Evolutionary conservation across 2,888 invertebrate species (phyloP).

Genomic region (Stegana nigrithorax): DNA sequence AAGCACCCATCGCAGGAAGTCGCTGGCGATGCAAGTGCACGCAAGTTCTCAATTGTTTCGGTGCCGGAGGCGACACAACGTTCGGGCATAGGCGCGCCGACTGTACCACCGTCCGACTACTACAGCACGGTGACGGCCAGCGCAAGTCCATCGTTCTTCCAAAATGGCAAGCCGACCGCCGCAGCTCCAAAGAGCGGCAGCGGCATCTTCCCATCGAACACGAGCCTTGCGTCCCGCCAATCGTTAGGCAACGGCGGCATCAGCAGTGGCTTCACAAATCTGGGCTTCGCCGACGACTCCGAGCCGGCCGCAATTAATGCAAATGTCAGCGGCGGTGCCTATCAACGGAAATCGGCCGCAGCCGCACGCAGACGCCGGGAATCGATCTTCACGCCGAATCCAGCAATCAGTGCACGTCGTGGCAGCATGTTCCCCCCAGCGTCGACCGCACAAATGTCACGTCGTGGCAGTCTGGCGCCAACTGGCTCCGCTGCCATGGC

Average conservation of each 20-base stretch:
- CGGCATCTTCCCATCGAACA: conserved; percentile 36
- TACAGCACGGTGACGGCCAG: conserved; percentile 59
- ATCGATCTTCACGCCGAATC: conserved; percentile 64
- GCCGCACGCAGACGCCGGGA: conserved; percentile 53
- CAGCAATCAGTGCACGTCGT: conserved; percentile 51
- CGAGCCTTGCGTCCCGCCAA: conserved; percentile 34
- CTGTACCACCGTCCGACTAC: conserved; percentile 45
- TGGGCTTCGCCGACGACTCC: conserved; percentile 42
- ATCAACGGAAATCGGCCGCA: conserved; percentile 46
- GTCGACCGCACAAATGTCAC: conserved; percentile 37
- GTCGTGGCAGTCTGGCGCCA: conserved; percentile 55
- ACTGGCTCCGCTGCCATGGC: conserved; percentile 41
- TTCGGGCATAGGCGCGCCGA: not conserved
- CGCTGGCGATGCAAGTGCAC: conserved; percentile 34
- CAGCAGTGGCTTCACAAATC: conserved; percentile 40
- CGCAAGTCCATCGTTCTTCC: conserved; percentile 46
- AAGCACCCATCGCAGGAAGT: conserved; percentile 61
- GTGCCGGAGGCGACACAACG: conserved; percentile 57
- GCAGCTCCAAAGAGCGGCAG: not conserved
- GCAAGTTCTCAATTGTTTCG: conserved; percentile 61
- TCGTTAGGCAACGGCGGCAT: conserved; percentile 21
- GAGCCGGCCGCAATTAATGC: conserved; percentile 41
- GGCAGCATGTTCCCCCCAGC: conserved; percentile 60
- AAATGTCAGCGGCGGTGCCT: conserved; percentile 35
- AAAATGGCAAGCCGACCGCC: conserved; percentile 39